Percentiles rank a stretch among this genome's conserved stretches.
Evolutionary conservation across 2,113 vertebrate species (phyloP).

Genomic region (Dromas ardeola): DNA sequence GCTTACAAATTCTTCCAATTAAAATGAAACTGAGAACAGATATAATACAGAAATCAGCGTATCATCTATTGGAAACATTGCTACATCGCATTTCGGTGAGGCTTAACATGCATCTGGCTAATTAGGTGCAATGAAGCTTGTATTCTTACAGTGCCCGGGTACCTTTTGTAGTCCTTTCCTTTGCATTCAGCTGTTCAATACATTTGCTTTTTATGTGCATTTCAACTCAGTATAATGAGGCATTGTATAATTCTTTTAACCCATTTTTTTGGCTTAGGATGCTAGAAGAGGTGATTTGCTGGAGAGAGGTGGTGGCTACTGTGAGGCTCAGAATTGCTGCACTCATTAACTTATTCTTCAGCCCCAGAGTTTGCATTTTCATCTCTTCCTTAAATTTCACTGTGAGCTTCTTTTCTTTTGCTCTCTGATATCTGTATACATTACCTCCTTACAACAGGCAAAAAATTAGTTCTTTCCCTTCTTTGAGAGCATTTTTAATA

Average conservation of each 20-base stretch:
- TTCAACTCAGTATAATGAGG: neutral
- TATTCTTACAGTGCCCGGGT: neutral
- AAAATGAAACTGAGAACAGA: neutral
- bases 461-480: neutral
- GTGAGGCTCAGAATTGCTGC: neutral
- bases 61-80: accelerated
- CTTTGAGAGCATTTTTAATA: neutral
- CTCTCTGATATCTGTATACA: accelerated
- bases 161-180: neutral
- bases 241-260: neutral
- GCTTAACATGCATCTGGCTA: neutral
- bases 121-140: neutral
- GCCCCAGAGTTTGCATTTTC: neutral
- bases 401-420: neutral
- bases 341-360: neutral
- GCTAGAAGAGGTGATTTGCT: neutral
- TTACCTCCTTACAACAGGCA: neutral
- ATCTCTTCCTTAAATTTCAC: neutral
- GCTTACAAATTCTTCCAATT: neutral
- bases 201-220: neutral
- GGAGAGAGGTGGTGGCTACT: neutral
- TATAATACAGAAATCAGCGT: neutral
- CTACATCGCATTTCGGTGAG: neutral
- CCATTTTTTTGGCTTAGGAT: neutral
- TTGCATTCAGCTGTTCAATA: neutral